Conservation (phyloP, 2,797 vertebrate species). For the Oceanodroma leucorhoa region DNA sequence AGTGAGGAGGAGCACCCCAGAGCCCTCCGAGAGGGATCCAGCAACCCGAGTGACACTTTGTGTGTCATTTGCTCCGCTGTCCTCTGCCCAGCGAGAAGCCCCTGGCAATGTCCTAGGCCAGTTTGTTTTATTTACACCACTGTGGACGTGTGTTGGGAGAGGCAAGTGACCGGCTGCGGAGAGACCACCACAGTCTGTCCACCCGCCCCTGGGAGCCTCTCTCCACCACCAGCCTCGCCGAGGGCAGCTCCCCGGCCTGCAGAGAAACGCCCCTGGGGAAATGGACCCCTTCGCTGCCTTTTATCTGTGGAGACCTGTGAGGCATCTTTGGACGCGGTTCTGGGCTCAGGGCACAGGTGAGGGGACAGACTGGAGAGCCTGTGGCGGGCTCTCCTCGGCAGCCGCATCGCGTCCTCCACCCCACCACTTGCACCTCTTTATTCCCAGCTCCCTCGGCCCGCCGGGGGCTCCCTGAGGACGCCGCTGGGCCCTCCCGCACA, state of each 20-base stretch:
- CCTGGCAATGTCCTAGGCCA: fast-evolving
- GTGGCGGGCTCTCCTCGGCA: fast-evolving
- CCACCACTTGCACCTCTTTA: fast-evolving
- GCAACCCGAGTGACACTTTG: fast-evolving
- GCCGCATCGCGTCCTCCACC: fast-evolving
- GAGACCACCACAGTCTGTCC: fast-evolving
- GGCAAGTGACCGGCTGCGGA: fast-evolving
- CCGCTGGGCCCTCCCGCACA: fast-evolving
- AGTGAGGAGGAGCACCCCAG: background rate
- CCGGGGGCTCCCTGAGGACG: background rate
- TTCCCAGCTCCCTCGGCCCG: too few relatives aligned
- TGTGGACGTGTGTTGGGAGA: fast-evolving
- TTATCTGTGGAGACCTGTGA: fast-evolving
- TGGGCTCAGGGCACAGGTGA: background rate
- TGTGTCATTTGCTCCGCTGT: fast-evolving
- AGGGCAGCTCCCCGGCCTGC: background rate
- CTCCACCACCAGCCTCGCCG: background rate
- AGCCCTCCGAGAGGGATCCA: fast-evolving
- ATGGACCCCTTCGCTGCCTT: fast-evolving
- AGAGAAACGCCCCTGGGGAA: too few relatives aligned
- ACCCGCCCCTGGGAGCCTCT: too few relatives aligned
- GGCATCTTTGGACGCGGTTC: fast-evolving
- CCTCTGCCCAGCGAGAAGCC: background rate
- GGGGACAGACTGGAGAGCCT: fast-evolving
- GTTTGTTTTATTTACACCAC: background rate